Base-by-base conservation (phyloP, 2,113 vertebrate species). In the Tangachromis dhanisi region DNA sequence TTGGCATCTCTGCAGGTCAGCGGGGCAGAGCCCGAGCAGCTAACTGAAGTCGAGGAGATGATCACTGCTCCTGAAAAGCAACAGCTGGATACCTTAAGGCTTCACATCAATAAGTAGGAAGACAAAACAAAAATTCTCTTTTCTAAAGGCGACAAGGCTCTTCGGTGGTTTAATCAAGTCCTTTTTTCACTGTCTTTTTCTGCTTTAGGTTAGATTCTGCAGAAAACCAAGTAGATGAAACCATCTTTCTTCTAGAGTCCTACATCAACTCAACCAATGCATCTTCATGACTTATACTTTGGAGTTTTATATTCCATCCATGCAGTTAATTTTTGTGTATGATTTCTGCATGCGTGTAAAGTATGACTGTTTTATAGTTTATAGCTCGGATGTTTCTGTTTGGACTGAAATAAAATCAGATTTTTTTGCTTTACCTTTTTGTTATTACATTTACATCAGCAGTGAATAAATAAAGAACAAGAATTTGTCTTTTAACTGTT, bases 31-130 rank as follows among this genome's bases (percentile, higher is more conserved):
- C 94, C 95, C 0, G 93, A 96, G 0, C 98, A 99, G 94, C 97
- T 99, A 19, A 97, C 97, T 1, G 98, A 99, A 94, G 98, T 99
- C 1, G 98, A 99, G 96, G 98, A 99, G 93, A 99, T 99, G 98
- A 98, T 99, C 96, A 98, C 98, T 0, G 97, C 96, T 9, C 96
- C 98, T 0, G 98, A 99, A 80, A 96, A 97, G 4, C 98, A 98
- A 91, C 98, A 99, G 94, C 96, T 99, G 6, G 97, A 99, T 66
- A 95, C 85, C 6, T 96, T 99, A 7, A 97, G 97, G 21, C 96
- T 96, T 79, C 98, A 98, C 0, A 97, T 99, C 79, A 99, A 98
- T 97, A 99, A 98, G 98, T 99, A 96, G 35, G 85, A 29, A 13
- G 47, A 73, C 11, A 29, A 45, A 81, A 80, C 19, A 17, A 9